Evolutionary conservation across 2,797 vertebrate species (phyloP), one percentile per base, ranked within the genome.

Genomic region (Protonibea diacanthus): DNA sequence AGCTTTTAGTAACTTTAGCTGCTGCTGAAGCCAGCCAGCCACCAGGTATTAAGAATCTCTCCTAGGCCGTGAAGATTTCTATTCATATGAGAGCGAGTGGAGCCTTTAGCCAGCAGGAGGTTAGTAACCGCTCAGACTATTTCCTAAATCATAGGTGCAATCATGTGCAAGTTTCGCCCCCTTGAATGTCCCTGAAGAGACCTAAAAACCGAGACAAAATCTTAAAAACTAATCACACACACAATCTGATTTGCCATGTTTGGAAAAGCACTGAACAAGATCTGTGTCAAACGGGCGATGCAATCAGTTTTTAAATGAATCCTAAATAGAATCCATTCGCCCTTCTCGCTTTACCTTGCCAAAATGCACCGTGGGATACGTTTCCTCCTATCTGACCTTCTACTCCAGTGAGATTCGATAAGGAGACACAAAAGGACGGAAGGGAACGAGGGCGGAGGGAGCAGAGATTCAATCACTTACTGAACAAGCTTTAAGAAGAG

Each of bases 311-410:
- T 52, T 58, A 69, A 86, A 71, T 67, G 67, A 80, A 83, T 68
- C 74, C 72, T 67, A 82, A 87, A 87, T 74, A 72, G 59, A 86
- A 87, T 87, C 79, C 29, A 42, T 85, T 88, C 25, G 78, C 84
- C 84, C 84, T 87, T 88, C 82, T 86, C 65, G 21, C 33, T 86
- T 86, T 85, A 64, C 74, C 48, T 45, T 17, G 53, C 48, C 71
- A 61, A 78, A 87, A 75, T 38, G 51, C 63, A 55, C 61, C 10
- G 74, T 29, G 23, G 70, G 76, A 85, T 59, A 29, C 4, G 29
- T 71, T 63, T 74, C 78, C 79, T 81, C 68, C 80, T 73, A 83
- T 82, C 81, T 89, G 90, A 91, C 90, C 89, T 88, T 91, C 83
- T 67, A 63, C 79, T 82, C 59, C 51, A 38, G 42, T 1, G 59